Base-by-base conservation (phyloP, 2,797 vertebrate genomes). In the Peromyscus aztecus region DNA sequence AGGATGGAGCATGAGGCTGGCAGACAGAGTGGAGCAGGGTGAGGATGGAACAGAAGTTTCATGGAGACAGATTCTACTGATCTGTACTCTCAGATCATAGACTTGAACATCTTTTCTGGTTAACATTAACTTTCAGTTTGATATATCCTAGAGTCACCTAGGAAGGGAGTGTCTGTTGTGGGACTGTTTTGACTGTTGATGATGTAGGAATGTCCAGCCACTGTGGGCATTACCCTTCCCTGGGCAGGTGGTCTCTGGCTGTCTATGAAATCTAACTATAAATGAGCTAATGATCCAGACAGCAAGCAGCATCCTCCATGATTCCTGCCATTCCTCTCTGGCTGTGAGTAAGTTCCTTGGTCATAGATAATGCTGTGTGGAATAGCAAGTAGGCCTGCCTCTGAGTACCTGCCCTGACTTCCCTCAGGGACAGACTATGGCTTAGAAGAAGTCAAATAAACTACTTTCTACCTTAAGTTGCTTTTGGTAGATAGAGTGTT, bases 1-100 rank as follows among this genome's bases (percentile, higher is more conserved):
- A 37, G 34, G 6, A 6, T 9, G 9, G 24, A 4, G 1, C 2
- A 3, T 17, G n/a, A 59, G 34, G n/a, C 4, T 82, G n/a, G 19
- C 17, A 55, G 55, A 8, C n/a, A 59, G 8, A 59, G 7, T 59
- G 23, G 52, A 59, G 6, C n/a, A 59, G 55, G 37, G 3, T 14
- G 57, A 37, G 7, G 24, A 40, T 61, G 57, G 13, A 2, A 19
- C 80, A 16, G 55, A 16, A 17, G 55, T 40, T 82, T 23, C 6
- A 14, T 27, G n/a, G 55, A 59, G 55, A 82, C n/a, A 1, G 13
- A 4, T 59, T 59, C 17, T 29, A 0, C 24, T 61, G 24, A 3
- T 29, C 13, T 31, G 24, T 61, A 2, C 37, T 17, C 13, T 61
- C n/a, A 82, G 13, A 40, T 61, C n/a, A 59, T 40, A 27, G n/a